A percentile compares a stretch with the other conserved stretches of the same genome.
phyloP scores from a whole-genome alignment of 2,797 vertebrate species.

The Tolypeutes matacus region DNA sequence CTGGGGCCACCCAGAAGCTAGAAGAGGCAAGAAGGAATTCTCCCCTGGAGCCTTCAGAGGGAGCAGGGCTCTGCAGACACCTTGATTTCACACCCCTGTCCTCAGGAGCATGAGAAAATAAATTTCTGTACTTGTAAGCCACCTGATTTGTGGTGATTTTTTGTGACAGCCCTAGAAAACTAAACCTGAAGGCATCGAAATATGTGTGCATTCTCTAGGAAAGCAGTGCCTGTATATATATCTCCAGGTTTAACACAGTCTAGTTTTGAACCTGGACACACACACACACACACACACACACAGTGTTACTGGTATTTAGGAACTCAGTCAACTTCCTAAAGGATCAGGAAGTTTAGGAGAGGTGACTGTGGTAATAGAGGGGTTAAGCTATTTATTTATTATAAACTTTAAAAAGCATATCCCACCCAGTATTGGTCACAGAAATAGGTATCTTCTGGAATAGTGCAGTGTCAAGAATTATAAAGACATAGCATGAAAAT shows the following conservation, averaged over 20 bases:
- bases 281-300: neutral
- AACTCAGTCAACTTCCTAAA: neutral
- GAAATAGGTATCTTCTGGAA: neutral
- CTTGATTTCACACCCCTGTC: no score
- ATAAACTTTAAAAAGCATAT: conserved; percentile 2
- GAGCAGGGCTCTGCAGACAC: no score
- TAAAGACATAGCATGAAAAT: neutral
- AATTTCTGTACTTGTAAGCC: no score
- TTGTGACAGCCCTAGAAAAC: no score
- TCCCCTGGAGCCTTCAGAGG: no score
- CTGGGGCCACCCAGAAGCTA: no score
- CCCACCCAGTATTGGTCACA: neutral
- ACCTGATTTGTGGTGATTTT: no score
- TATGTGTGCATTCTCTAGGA: neutral
- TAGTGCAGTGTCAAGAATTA: neutral
- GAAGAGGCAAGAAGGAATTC: no score
- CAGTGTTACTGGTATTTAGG: neutral
- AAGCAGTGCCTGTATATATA: neutral
- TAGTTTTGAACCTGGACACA: neutral
- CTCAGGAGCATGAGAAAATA: no score
- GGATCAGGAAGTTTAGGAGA: neutral
- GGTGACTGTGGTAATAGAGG: neutral
- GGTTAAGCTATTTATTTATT: neutral
- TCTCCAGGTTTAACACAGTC: neutral
- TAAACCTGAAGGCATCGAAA: neutral